phyloP scores from a whole-genome alignment of 2,888 invertebrate genomes.

The Tyria jacobaeae region DNA sequence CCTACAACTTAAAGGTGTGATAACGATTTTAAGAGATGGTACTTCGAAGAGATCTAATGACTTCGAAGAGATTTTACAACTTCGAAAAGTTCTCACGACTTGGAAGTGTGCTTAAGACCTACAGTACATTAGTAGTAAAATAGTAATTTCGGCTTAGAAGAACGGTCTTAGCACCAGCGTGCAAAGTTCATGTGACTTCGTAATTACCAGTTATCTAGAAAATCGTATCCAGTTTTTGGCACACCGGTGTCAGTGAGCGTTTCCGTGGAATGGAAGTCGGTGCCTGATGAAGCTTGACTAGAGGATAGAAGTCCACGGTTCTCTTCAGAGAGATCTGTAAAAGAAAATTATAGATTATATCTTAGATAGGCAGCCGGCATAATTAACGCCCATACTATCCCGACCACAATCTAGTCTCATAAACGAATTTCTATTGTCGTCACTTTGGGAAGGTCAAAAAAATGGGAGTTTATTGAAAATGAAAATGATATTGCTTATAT shows the following conservation, averaged over 20 bases:
- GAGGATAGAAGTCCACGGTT: slow-evolving; percentile 79
- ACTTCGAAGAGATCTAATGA: not conserved
- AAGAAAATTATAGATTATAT: not conserved
- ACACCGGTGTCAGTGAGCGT: slow-evolving; percentile 78
- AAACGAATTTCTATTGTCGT: too few species aligned
- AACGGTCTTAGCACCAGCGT: not conserved
- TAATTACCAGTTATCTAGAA: slow-evolving; percentile 88
- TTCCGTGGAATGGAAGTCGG: slow-evolving; percentile 79
- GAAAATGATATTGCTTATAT: too few species aligned
- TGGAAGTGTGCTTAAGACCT: not conserved
- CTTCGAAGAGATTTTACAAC: not conserved
- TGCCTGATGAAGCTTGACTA: slow-evolving; percentile 78
- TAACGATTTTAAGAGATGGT: too few species aligned
- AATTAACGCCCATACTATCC: too few species aligned
- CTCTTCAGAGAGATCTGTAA: slow-evolving; percentile 81
- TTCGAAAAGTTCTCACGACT: not conserved
- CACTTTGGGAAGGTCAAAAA: too few species aligned
- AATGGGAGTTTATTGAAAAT: too few species aligned
- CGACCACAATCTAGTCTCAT: too few species aligned
- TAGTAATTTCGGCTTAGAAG: not conserved
- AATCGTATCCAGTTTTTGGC: slow-evolving; percentile 88
- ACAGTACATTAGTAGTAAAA: not conserved
- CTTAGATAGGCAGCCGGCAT: too few species aligned
- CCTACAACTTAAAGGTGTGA: not conserved
- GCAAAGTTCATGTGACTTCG: not conserved